Evolutionary conservation across 2,888 invertebrate genomes (phyloP).

Genomic region (Tipula vernalis): DNA sequence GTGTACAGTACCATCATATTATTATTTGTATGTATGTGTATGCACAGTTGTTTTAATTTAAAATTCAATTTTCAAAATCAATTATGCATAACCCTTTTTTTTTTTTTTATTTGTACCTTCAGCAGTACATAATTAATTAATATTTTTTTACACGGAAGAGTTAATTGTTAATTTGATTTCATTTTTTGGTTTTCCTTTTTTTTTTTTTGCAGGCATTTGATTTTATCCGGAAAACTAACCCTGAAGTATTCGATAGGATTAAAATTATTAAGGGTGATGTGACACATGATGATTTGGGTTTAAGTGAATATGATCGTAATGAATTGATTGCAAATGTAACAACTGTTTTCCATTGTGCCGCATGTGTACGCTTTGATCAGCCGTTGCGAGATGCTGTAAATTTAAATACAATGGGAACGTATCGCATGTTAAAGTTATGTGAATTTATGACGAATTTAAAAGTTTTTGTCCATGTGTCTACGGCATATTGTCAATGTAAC

Average conservation of each 20-base stretch:
- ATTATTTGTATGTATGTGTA: no score
- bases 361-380: conserved; percentile 81
- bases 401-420: conserved; percentile 74
- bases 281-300: conserved; percentile 43
- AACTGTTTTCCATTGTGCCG: conserved; percentile 74
- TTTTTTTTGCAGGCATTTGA: conserved; percentile 39
- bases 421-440: conserved; percentile 61
- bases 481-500: conserved; percentile 86
- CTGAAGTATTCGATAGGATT: conserved; percentile 48
- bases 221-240: conserved; percentile 39
- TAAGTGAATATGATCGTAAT: conserved; percentile 43
- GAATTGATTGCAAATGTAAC: conserved; percentile 48
- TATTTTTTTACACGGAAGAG: no score
- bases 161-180: background rate
- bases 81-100: background rate
- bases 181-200: background rate
- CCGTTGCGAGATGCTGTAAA: conserved; percentile 66
- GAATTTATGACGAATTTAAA: conserved; percentile 55
- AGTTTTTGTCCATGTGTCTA: conserved; percentile 76
- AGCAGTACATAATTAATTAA: no score
- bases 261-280: conserved; percentile 53
- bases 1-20: background rate
- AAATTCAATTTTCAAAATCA: background rate
- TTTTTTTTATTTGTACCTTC: background rate
- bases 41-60: no score